Evolutionary conservation across 2,888 invertebrate genomes (phyloP).

Genomic region (Rotaria magnacalcarata): DNA sequence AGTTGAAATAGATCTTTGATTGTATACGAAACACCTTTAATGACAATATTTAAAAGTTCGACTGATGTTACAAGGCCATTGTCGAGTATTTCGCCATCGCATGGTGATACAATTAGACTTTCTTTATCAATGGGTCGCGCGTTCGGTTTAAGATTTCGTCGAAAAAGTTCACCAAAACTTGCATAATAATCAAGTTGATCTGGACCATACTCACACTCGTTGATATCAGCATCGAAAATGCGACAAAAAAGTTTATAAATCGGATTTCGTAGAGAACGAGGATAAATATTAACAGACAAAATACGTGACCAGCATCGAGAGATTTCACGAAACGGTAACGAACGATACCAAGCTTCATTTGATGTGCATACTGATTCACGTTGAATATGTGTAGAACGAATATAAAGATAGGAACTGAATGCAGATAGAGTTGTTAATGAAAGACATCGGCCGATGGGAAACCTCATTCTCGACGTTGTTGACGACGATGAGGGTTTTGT

Average conservation of each 20-base stretch:
- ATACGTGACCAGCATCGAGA: conserved; percentile 5
- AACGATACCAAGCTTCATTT: conserved; percentile 31
- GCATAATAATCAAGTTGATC: conserved; percentile 63
- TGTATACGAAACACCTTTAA: conserved; percentile 35
- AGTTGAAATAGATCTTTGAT: conserved; percentile 34
- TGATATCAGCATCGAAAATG: background rate
- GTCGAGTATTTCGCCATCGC: conserved; percentile 19
- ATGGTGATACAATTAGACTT: conserved; percentile 65
- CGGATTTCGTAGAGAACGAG: background rate
- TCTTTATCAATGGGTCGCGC: conserved; percentile 69
- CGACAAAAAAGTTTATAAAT: conserved; percentile 4
- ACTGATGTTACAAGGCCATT: background rate
- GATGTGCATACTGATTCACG: conserved; percentile 16
- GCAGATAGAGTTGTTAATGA: background rate
- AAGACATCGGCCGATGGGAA: background rate
- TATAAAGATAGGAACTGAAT: background rate
- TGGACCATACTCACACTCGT: background rate
- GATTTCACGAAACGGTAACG: conserved; percentile 5
- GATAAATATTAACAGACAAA: conserved; percentile 15
- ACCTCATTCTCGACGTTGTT: conserved; percentile 9
- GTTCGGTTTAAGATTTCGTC: conserved; percentile 72
- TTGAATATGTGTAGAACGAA: background rate
- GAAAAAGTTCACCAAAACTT: conserved; percentile 82
- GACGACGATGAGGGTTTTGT: background rate
- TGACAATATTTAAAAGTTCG: background rate